These are phyloP conservation scores for Arvicanthis niloticus DNA, from an alignment of 2,113 vertebrate species.

Conservation along the genomic window DNA sequence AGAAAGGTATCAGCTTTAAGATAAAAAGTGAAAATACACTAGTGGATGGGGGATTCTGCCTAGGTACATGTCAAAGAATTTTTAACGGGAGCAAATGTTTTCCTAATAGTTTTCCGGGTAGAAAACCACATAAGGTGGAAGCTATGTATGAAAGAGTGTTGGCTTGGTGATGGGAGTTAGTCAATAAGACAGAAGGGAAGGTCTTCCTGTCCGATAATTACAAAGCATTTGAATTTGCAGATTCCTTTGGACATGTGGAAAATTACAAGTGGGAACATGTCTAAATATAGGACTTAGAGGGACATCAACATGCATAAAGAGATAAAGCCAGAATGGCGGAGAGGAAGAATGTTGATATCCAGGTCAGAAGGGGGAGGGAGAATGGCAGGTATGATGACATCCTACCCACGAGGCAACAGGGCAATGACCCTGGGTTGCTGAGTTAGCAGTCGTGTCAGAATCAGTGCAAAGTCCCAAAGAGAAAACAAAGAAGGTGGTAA, in stretches of 20 bases:
- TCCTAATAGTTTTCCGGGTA: not conserved
- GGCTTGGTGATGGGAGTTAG: not conserved
- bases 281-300: not conserved
- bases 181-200: not conserved
- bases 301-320: not conserved
- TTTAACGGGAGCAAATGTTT: not conserved
- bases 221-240: not conserved
- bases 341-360: not conserved
- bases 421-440: conserved; percentile 25
- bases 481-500: not conserved
- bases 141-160: not conserved
- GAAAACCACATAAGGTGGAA: not conserved
- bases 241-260: not conserved
- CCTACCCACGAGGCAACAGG: not conserved
- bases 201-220: not conserved
- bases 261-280: not conserved
- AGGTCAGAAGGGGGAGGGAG: not conserved
- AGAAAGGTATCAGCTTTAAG: not conserved
- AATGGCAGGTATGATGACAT: not conserved
- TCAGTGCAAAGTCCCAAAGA: conserved; percentile 14
- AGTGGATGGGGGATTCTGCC: not conserved
- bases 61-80: not conserved
- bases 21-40: not conserved
- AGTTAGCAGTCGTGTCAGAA: not conserved
- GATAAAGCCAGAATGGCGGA: not conserved